Evolutionary conservation across 2,888 invertebrate genomes (phyloP).

Genomic region (Noctuana brunneofusca): DNA sequence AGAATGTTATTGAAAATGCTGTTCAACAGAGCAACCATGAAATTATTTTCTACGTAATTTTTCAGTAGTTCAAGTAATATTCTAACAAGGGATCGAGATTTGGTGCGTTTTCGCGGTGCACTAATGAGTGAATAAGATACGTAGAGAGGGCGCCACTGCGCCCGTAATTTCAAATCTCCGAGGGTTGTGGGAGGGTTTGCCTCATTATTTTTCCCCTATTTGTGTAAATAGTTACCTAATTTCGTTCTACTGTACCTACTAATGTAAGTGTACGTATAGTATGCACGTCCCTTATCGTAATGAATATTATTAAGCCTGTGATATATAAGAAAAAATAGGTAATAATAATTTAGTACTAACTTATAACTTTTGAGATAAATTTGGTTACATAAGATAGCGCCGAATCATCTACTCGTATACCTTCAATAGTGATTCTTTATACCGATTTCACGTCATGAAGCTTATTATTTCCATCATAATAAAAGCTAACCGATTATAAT

Average conservation of each 20-base stretch:
- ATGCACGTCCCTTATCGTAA: slow-evolving; percentile 80
- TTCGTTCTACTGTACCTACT: slow-evolving; percentile 70
- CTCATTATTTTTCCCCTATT: slow-evolving; percentile 82
- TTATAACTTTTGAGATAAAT: slow-evolving; percentile 31
- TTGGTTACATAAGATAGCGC: slow-evolving; percentile 27
- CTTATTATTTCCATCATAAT: too few relatives aligned
- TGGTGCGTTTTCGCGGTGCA: slow-evolving; percentile 51
- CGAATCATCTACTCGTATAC: slow-evolving; percentile 3
- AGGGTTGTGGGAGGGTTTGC: slow-evolving; percentile 81
- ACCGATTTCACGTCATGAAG: too few relatives aligned
- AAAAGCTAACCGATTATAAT: too few relatives aligned
- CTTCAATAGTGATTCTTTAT: slow-evolving; percentile 1
- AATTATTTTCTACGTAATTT: slow-evolving; percentile 11
- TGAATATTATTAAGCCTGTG: slow-evolving; percentile 81
- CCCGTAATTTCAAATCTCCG: slow-evolving; percentile 78
- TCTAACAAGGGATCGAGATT: slow-evolving; percentile 54
- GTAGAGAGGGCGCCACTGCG: slow-evolving; percentile 58
- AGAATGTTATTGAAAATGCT: slow-evolving; percentile 9
- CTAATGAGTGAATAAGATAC: slow-evolving; percentile 66
- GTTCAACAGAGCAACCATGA: not conserved
- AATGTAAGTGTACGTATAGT: slow-evolving; percentile 75
- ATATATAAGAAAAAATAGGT: slow-evolving; percentile 76
- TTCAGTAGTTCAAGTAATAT: slow-evolving; percentile 12
- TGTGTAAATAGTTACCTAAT: slow-evolving; percentile 82
- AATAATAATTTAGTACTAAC: slow-evolving; percentile 62